phyloP scores from a whole-genome alignment of 2,113 vertebrate species.

The Ibidorhyncha struthersii region DNA sequence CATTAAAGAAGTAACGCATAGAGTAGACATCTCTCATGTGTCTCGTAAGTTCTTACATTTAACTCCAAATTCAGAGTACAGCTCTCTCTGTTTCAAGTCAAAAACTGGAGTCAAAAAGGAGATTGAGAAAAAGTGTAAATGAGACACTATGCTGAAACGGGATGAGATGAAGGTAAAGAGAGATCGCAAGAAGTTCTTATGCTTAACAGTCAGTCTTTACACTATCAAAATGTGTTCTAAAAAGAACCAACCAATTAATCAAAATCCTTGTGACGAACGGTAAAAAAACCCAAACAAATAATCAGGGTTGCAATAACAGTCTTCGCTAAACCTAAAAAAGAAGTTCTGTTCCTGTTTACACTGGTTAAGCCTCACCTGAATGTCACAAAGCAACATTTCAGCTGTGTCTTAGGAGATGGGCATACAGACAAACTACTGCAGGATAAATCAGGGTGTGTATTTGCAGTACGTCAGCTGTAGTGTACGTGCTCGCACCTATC shows the following conservation, averaged over 20 bases:
- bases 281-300: too few relatives aligned
- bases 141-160: background rate
- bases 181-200: background rate
- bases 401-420: background rate
- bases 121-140: background rate
- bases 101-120: background rate
- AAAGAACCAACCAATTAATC: background rate
- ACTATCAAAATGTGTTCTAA: background rate
- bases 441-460: background rate
- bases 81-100: background rate
- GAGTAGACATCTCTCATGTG: background rate
- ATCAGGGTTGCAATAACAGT: background rate
- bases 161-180: background rate
- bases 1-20: background rate
- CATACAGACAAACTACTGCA: background rate
- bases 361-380: background rate
- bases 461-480: background rate
- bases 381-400: background rate
- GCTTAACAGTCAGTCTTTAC: background rate
- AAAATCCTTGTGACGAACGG: background rate
- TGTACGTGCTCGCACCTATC: background rate
- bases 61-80: background rate
- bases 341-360: background rate
- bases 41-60: background rate
- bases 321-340: background rate